Conservation (phyloP, 2,113 vertebrate species). For the Mastomys coucha region DNA sequence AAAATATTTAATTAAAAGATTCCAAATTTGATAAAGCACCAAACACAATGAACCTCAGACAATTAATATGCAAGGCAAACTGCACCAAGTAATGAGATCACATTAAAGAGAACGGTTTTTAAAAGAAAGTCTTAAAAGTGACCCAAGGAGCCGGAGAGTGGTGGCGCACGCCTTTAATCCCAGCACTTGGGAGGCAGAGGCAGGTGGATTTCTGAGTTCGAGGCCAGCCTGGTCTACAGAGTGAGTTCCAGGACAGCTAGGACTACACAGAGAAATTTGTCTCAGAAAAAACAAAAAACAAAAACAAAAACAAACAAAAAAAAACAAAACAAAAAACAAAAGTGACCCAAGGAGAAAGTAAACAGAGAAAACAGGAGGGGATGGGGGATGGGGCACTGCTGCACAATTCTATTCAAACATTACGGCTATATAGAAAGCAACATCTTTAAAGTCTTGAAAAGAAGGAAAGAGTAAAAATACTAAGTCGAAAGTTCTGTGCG, state of each 20-base stretch:
- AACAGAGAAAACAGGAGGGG: not conserved
- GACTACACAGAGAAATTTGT: no score
- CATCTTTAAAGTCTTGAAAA: not conserved
- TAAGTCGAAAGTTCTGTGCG: slow-evolving; percentile 20
- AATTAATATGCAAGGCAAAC: not conserved
- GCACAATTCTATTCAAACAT: not conserved
- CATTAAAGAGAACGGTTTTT: not conserved
- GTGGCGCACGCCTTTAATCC: no score
- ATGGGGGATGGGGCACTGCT: not conserved
- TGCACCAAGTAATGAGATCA: not conserved
- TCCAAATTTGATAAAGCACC: not conserved
- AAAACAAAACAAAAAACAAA: not conserved
- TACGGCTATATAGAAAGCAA: not conserved
- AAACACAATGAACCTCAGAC: not conserved
- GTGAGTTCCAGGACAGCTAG: no score
- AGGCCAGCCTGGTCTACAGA: no score
- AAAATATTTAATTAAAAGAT: not conserved
- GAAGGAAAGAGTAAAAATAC: not conserved
- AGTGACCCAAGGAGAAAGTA: not conserved
- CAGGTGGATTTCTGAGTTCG: no score
- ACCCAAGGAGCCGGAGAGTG: no score
- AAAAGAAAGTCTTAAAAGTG: not conserved
- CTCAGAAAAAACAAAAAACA: no score
- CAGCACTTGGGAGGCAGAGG: no score
- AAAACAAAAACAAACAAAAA: no score